Evolutionary conservation across 2,113 vertebrate genomes (phyloP).

Genomic region (Litocranius walleri): DNA sequence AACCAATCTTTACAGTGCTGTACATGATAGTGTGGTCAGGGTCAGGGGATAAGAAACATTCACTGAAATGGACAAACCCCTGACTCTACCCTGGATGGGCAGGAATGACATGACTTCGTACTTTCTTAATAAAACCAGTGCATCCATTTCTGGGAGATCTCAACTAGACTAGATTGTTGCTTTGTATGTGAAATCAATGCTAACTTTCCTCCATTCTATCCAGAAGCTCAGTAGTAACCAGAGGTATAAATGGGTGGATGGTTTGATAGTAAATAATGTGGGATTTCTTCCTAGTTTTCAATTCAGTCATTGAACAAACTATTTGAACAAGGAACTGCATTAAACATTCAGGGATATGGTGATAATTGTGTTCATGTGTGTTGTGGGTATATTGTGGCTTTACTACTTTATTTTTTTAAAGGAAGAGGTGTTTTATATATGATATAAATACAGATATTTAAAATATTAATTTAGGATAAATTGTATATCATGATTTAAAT

Average conservation of each 20-base stretch:
- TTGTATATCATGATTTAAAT: background rate
- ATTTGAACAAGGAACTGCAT: background rate
- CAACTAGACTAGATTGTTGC: background rate
- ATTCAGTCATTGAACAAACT: background rate
- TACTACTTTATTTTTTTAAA: background rate
- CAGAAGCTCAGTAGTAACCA: background rate
- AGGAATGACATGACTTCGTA: background rate
- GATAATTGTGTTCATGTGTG: background rate
- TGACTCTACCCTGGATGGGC: background rate
- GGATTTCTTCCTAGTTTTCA: background rate
- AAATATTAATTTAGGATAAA: background rate
- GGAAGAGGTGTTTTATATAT: background rate
- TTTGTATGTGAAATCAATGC: background rate
- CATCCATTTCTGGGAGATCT: background rate
- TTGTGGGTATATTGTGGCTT: background rate
- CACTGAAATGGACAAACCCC: background rate
- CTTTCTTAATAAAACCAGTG: background rate
- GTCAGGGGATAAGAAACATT: background rate
- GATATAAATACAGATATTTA: background rate
- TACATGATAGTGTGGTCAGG: background rate
- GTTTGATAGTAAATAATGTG: background rate
- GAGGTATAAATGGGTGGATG: background rate
- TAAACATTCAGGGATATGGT: background rate
- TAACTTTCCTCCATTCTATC: background rate
- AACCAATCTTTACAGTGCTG: background rate